A percentile compares a stretch with the other conserved stretches of the same genome.
Conservation (phyloP, 2,113 vertebrate genomes). For the Pelodiscus sinensis region DNA sequence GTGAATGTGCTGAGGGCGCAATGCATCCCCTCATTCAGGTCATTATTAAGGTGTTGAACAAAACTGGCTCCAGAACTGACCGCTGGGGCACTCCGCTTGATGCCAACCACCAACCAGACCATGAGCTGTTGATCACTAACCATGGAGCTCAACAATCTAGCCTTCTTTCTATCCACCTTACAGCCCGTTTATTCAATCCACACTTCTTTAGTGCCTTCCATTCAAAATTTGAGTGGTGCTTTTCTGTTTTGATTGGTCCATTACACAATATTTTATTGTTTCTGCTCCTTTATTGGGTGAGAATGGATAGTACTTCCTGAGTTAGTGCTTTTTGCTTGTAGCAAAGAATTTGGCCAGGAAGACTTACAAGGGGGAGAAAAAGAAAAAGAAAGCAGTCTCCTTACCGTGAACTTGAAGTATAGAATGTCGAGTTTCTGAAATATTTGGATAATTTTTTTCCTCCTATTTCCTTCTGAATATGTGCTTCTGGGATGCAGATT, state of each 20-base stretch:
- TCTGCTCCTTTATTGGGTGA: neutral
- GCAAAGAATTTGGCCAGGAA: neutral
- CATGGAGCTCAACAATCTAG: no score
- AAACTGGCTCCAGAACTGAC: no score
- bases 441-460: neutral
- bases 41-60: no score
- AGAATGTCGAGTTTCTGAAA: neutral
- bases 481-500: neutral
- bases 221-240: neutral
- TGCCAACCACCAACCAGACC: no score
- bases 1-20: no score
- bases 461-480: neutral
- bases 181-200: no score
- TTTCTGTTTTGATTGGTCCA: neutral
- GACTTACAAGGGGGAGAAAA: neutral
- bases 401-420: neutral
- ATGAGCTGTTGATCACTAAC: no score
- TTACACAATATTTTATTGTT: accelerated
- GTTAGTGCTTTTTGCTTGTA: neutral
- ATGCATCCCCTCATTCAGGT: no score
- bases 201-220: neutral
- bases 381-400: no score
- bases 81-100: no score
- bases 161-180: no score
- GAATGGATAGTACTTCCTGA: accelerated